These are phyloP conservation scores for Diachasmimorpha longicaudata DNA, from an alignment of 1,140 invertebrate genomes.

Conservation along the genomic window DNA sequence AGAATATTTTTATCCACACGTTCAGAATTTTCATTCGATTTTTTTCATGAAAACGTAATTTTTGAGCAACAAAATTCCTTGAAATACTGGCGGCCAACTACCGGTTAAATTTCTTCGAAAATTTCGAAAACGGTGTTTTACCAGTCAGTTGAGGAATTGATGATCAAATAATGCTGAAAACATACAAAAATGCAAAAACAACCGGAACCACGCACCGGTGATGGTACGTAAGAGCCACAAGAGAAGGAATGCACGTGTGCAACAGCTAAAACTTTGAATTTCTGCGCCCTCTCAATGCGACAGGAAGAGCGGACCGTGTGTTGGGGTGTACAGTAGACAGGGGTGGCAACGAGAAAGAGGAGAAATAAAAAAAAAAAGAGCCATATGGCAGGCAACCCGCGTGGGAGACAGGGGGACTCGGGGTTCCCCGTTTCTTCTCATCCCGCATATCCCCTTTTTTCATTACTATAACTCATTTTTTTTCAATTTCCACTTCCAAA, in stretches of 20 bases:
- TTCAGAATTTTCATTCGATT: too few species aligned
- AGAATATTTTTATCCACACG: too few species aligned
- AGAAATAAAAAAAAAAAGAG: constrained; percentile 39
- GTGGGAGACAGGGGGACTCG: constrained; percentile 49
- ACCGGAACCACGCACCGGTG: not conserved
- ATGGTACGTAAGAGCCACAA: not conserved
- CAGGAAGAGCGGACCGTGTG: constrained; percentile 18
- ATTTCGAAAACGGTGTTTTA: too few species aligned
- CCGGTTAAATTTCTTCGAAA: too few species aligned
- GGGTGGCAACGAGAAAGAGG: constrained; percentile 44
- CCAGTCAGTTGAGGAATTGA: not conserved
- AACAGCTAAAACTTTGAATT: not conserved
- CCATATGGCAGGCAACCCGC: constrained; percentile 56
- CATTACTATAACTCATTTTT: constrained; percentile 32
- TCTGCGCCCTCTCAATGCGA: constrained; percentile 17
- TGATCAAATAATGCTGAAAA: not conserved
- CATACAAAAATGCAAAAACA: not conserved
- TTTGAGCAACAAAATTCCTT: too few species aligned
- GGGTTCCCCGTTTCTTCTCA: constrained; percentile 37
- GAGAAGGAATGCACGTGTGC: constrained; percentile 15
- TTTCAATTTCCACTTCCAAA: constrained; percentile 33
- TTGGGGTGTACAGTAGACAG: constrained; percentile 26
- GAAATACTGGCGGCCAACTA: too few species aligned
- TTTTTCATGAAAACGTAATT: too few species aligned
- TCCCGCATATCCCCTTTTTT: constrained; percentile 32